These are phyloP conservation scores for Fistularia commersonii DNA, from an alignment of 2,797 vertebrate species.

Conservation along the genomic window DNA sequence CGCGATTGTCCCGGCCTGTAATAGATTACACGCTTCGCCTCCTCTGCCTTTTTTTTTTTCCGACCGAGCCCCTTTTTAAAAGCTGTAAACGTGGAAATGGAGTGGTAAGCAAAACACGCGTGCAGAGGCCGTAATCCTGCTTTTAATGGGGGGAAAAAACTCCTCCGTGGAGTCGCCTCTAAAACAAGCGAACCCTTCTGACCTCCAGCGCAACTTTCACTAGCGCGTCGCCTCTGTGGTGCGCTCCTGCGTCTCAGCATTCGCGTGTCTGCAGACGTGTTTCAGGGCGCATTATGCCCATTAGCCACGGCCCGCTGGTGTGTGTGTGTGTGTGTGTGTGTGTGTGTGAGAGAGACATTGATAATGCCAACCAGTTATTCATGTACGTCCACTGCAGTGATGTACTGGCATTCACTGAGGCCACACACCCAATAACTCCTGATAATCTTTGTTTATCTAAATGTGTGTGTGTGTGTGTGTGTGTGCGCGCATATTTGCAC, in stretches of 20 bases:
- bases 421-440: constrained; percentile 11
- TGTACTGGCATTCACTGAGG: neutral
- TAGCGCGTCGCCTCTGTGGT: constrained; percentile 23
- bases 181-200: too few relatives aligned
- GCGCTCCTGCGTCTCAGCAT: constrained; percentile 43
- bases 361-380: constrained; percentile 6
- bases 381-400: neutral
- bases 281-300: constrained; percentile 60
- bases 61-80: too few relatives aligned
- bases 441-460: constrained; percentile 18
- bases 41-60: too few relatives aligned
- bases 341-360: constrained; percentile 5
- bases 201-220: neutral
- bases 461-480: constrained; percentile 8
- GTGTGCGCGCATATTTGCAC: constrained; percentile 16
- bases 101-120: too few relatives aligned
- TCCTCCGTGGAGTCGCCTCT: too few relatives aligned
- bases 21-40: constrained; percentile 35
- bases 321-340: constrained; percentile 1
- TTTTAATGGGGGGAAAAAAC: too few relatives aligned
- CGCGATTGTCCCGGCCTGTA: constrained; percentile 55
- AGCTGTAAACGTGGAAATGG: too few relatives aligned
- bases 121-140: too few relatives aligned
- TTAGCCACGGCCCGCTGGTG: constrained; percentile 59
- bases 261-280: constrained; percentile 57